Percentiles rank a stretch among this genome's conserved stretches.
phyloP scores from a whole-genome alignment of 1,140 invertebrate species.

The Camponotus floridanus region DNA sequence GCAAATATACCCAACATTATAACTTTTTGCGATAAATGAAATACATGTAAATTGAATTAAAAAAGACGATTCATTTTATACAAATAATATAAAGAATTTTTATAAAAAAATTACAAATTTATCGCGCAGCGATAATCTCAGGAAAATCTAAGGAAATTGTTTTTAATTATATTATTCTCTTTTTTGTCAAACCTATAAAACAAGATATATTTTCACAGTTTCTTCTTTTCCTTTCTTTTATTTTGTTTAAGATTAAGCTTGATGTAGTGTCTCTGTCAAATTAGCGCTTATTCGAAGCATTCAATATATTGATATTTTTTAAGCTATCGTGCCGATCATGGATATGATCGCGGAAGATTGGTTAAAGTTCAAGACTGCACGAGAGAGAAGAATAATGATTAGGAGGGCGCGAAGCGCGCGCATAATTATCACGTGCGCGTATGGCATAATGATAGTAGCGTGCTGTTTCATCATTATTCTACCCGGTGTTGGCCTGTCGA shows the following conservation, averaged over 20 bases:
- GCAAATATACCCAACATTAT: no score
- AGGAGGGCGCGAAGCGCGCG: not conserved
- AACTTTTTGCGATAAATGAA: not conserved
- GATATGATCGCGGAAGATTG: slow-evolving; percentile 35
- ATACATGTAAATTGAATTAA: not conserved
- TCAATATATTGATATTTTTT: not conserved
- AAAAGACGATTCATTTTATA: not conserved
- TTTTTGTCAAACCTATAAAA: not conserved
- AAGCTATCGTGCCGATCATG: slow-evolving; percentile 30
- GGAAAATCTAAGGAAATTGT: not conserved
- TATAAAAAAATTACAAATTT: not conserved
- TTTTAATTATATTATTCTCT: not conserved
- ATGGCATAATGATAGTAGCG: not conserved
- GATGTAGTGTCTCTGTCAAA: not conserved
- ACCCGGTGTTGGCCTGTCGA: not conserved
- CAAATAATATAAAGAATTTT: not conserved
- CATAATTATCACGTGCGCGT: not conserved
- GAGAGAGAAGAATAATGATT: slow-evolving; percentile 28
- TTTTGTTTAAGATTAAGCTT: not conserved
- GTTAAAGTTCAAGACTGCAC: not conserved
- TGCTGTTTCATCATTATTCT: not conserved
- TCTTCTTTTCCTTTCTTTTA: not conserved
- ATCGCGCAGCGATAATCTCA: not conserved
- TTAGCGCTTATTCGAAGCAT: not conserved
- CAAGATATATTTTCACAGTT: not conserved